Evolutionary conservation across 37 sponge, comb jelly and placozoan genomes (phyloP), one percentile per base, ranked within the genome.

Genomic region (Geodia barretti): DNA sequence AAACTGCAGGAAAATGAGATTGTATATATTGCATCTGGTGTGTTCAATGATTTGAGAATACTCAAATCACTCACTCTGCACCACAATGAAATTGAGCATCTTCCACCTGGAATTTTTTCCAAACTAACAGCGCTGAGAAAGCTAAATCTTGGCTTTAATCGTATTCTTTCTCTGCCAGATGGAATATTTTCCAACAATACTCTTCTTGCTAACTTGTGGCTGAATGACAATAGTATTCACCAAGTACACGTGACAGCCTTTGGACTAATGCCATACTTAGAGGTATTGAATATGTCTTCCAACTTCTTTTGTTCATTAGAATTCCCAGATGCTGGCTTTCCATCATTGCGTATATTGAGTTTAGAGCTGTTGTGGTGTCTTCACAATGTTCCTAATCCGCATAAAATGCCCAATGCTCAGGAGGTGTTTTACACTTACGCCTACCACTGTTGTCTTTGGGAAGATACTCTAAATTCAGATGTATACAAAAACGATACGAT

Each of bases 391-490:
- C 90, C 80, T 0, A 74, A 25, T 24, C 35, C 3, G 0, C 23
- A 14, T 39, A 38, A 60, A 1, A 61, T 64, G 31, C 81, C 75
- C 11, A 2, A 28, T 0, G 26, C 72, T 0, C 43, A 78, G 39
- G 47, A 34, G 25, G 17, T 83, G 8, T 14, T 78, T 35, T 84
- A 70, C 37, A 88, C 93, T 5, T 92, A 92, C 77, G 29, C 81
- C 40, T 88, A 88, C 66, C 89, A 88, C 75, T 92, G 93, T 69
- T 92, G 93, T 60, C 60, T 85, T 4, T 92, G 85, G 81, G 0
- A 71, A 23, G 62, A 29, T 29, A 17, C 66, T 8, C 1, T 62
- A 4, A 20, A 63, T 9, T 32, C 64, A 5, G 14, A 58, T 70
- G 70, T 29, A 29, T 29, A 30, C 39, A 26, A 4, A 24, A 72